A percentile compares a stretch with the other conserved stretches of the same genome.
Conservation (phyloP, 2,797 vertebrate genomes). For the Phoebastria nigripes region DNA sequence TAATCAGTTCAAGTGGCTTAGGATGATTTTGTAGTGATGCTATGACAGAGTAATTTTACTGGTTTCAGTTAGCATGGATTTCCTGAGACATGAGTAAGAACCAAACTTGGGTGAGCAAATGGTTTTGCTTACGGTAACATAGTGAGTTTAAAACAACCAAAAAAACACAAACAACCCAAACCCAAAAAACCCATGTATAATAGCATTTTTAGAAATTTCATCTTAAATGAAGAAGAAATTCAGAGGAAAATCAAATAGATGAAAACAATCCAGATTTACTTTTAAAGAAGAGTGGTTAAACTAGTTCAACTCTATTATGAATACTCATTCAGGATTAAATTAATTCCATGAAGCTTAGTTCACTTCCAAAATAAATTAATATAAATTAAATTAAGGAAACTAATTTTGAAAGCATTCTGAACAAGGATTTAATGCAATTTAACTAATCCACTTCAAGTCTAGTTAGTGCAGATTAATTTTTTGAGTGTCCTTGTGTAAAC, state of each 20-base stretch:
- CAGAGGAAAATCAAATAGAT: not conserved
- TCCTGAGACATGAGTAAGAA: not conserved
- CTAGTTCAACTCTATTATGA: not conserved
- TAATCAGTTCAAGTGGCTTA: not conserved
- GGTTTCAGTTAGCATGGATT: not conserved
- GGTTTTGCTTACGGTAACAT: not conserved
- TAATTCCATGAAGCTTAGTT: not conserved
- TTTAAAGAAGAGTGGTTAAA: not conserved
- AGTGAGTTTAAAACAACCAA: not conserved
- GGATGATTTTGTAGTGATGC: not conserved
- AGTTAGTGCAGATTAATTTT: not conserved
- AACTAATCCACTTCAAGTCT: not conserved
- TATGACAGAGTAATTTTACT: not conserved
- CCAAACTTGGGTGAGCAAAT: not conserved
- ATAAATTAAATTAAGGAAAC: not conserved
- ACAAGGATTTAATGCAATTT: not conserved
- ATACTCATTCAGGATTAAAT: not conserved
- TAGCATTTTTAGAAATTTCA: not conserved
- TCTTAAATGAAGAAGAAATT: not conserved
- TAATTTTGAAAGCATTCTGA: conserved; percentile 11
- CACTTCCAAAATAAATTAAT: not conserved
- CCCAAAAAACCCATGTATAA: fast-evolving
- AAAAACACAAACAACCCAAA: not conserved
- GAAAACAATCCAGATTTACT: not conserved
- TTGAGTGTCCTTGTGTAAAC: not conserved